Conservation (phyloP, 2,113 vertebrate genomes). For the Chaetura pelagica region DNA sequence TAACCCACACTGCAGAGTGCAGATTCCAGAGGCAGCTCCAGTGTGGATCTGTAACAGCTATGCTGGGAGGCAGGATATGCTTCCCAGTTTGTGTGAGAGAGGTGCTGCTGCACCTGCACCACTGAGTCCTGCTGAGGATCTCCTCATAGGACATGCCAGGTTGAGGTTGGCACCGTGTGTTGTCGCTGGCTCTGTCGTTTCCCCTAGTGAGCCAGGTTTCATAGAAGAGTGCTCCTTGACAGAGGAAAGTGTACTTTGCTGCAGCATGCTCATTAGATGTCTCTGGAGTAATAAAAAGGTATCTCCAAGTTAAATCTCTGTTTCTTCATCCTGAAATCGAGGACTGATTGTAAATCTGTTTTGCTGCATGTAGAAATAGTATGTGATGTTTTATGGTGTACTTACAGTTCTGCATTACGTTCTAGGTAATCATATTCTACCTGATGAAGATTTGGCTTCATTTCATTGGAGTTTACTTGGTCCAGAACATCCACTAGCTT, state of each 20-base stretch:
- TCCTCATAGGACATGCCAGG: rapidly evolving
- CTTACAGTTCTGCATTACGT: conserved; percentile 60
- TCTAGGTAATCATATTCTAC: conserved; percentile 96
- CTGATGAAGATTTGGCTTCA: conserved; percentile 98
- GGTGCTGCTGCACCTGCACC: background rate
- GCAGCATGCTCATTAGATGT: background rate
- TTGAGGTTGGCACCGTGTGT: background rate
- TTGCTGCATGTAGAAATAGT: background rate
- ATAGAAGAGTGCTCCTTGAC: background rate
- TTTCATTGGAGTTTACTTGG: conserved; percentile 98
- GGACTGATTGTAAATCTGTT: background rate
- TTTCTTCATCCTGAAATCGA: background rate
- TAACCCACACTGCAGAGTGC: background rate
- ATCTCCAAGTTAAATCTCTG: background rate
- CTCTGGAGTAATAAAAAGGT: background rate
- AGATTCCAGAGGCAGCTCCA: background rate
- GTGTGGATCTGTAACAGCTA: rapidly evolving
- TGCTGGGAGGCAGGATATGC: background rate
- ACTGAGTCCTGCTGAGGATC: background rate
- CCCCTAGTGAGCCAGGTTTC: background rate
- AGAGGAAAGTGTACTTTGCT: background rate
- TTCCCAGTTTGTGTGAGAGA: background rate
- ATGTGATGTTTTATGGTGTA: background rate
- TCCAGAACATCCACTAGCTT: conserved; percentile 95
- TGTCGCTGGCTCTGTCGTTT: background rate